Conservation (phyloP, 2,797 vertebrate species). For the Perodicticus potto region DNA sequence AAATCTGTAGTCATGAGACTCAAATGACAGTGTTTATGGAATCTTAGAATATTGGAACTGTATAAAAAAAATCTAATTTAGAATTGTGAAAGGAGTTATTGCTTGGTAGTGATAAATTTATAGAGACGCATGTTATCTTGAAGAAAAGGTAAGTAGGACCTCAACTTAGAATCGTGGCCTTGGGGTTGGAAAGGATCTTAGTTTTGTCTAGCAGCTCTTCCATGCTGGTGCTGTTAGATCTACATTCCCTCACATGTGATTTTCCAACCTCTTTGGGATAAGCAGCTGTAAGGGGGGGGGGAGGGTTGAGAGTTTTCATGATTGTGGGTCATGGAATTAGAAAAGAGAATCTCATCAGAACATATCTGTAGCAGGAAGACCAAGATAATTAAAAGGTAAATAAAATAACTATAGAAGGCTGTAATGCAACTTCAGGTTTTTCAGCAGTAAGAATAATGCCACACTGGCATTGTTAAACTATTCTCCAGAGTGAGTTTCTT, state of each 20-base stretch:
- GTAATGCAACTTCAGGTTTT: background rate
- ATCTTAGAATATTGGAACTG: conserved; percentile 25
- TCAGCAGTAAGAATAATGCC: background rate
- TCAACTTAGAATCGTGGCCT: conserved; percentile 7
- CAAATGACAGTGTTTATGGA: conserved; percentile 33
- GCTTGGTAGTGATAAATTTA: conserved; percentile 29
- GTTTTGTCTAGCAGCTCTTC: background rate
- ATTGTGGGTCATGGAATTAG: background rate
- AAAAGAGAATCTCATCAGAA: background rate
- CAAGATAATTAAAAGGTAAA: background rate
- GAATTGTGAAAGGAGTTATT: background rate
- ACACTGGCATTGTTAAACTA: conserved; percentile 4
- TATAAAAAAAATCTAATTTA: conserved; percentile 34
- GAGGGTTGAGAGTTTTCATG: background rate
- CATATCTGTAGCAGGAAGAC: background rate
- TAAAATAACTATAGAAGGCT: background rate
- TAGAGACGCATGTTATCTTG: conserved; percentile 12
- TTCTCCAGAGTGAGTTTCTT: background rate
- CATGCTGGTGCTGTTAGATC: background rate
- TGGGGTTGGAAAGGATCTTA: background rate
- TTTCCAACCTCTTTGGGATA: conserved; percentile 46
- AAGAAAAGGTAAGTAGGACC: conserved; percentile 25
- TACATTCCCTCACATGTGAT: background rate
- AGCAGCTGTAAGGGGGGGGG: background rate
- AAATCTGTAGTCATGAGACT: conserved; percentile 42